A percentile compares a stretch with the other conserved stretches of the same genome.
Conservation (phyloP, 1,140 invertebrate genomes). For the Mamestra configurata region DNA sequence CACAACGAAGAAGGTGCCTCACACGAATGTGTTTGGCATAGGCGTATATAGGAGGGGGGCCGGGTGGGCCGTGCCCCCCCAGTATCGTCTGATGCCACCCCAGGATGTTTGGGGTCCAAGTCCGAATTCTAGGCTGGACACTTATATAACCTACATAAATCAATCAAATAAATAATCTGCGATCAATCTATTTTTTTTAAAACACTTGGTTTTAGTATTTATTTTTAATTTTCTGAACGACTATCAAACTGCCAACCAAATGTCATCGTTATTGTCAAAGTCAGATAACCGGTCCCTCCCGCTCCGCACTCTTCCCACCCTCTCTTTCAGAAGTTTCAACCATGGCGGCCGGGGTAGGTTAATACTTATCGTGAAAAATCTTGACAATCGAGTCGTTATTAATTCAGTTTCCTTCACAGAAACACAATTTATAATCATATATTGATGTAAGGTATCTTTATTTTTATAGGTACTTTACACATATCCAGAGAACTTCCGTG, state of each 20-base stretch:
- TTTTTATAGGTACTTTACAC: constrained; percentile 97
- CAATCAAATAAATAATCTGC: too few species aligned
- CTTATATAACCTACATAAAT: too few species aligned
- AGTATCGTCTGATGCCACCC: too few species aligned
- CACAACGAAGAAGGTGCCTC: too few species aligned
- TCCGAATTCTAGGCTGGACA: too few species aligned
- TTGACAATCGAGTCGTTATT: constrained; percentile 62
- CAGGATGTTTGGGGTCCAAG: too few species aligned
- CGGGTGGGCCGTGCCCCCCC: too few species aligned
- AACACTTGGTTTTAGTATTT: too few species aligned
- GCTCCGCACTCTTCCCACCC: constrained; percentile 44
- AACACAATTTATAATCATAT: constrained; percentile 44
- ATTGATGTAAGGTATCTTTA: constrained; percentile 62
- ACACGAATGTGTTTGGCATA: too few species aligned
- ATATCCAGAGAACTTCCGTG: constrained; percentile 98
- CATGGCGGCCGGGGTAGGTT: constrained; percentile 87
- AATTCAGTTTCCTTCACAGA: constrained; percentile 52
- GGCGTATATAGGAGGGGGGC: too few species aligned
- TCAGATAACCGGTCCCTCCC: constrained; percentile 32
- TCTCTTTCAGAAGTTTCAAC: constrained; percentile 79
- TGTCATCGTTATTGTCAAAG: constrained; percentile 64
- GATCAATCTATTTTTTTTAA: too few species aligned
- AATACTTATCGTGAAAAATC: constrained; percentile 71
- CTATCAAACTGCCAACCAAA: neutral
- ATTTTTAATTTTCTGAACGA: neutral